Percentiles rank a stretch among this genome's conserved stretches.
These are phyloP conservation scores for Caenorhabditis panamensis DNA, from an alignment of 2,888 invertebrate species.

Conservation along the genomic window DNA sequence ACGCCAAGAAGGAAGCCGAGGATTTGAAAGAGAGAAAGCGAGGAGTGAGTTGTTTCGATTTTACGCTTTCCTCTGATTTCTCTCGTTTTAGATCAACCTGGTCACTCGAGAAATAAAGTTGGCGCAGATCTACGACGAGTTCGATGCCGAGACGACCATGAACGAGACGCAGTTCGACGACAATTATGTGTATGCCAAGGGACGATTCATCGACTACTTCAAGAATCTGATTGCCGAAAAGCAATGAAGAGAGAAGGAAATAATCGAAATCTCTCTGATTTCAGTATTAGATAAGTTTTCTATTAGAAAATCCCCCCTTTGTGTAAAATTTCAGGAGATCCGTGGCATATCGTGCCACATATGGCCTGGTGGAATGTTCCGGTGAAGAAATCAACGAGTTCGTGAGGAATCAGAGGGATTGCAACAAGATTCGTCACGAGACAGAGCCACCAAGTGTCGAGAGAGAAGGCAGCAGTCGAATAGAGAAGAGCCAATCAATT, in stretches of 20 bases:
- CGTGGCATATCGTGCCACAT: too few relatives aligned
- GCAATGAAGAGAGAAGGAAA: conserved; percentile 2
- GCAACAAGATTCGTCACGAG: too few relatives aligned
- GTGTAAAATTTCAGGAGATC: too few relatives aligned
- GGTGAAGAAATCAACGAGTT: too few relatives aligned
- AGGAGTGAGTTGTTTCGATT: conserved; percentile 1
- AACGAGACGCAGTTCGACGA: conserved; percentile 22
- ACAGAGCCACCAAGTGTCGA: too few relatives aligned
- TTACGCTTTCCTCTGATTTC: background rate
- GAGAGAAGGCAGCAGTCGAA: too few relatives aligned
- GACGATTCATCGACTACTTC: conserved; percentile 28
- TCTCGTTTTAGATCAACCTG: conserved; percentile 18
- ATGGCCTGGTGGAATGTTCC: too few relatives aligned
- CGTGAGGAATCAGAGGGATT: too few relatives aligned
- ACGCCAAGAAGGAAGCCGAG: conserved; percentile 18
- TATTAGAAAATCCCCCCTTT: too few relatives aligned
- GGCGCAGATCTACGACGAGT: conserved; percentile 36
- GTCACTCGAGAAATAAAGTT: conserved; percentile 12
- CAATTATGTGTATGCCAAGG: conserved; percentile 15
- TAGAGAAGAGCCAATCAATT: too few relatives aligned
- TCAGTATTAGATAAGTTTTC: too few relatives aligned
- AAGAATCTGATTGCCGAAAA: conserved; percentile 29
- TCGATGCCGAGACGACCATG: conserved; percentile 29
- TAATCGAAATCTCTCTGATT: background rate
- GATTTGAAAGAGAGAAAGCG: background rate